Evolutionary conservation across 2,113 vertebrate species (phyloP), one percentile per base, ranked within the genome.

Genomic region (Progne subis): DNA sequence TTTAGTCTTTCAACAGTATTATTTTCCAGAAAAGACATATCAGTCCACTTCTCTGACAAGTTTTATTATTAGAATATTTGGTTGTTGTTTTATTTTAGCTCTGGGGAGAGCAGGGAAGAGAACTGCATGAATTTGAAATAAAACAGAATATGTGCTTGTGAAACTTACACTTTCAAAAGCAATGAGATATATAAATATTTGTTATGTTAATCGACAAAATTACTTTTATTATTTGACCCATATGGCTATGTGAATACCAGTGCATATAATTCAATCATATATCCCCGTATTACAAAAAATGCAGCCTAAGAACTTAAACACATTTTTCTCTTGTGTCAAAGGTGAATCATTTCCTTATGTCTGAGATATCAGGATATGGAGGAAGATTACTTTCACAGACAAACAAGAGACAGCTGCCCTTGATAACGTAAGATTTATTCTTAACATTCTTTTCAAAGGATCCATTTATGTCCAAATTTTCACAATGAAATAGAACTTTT

Each of bases 331-430:
- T 92, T 65, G 82, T 90, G 84, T 94, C 90, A 96, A 96, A 97
- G 91, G 88, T 94, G 90, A 96, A 97, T 82, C 88, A 90, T 96
- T 92, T 95, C 87, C 96, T 97, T 94, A 95, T 90, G 64, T 86
- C 61, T 91, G 59, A 96, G 87, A 94, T 96, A 90, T 92, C 82
- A 87, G 88, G 74, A 95, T 94, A 93, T 96, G 78, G 96, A 92
- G 50, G 91, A 94, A 96, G 87, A 96, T 93, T 95, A 84, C 82
- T 96, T 97, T 96, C 67, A 95, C 84, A 97, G 91, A 96, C 70
- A 92, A 90, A 97, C 82, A 86, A 82, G 82, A 95, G 88, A 96
- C 94, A 95, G 88, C 77, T 94, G 91, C 95, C 81, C 93, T 96
- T 89, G 76, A 96, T 93, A 95, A 93, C 12, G 5, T 91, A 76